Base-by-base conservation (phyloP, 2,113 vertebrate genomes). In the Globicephala melas region DNA sequence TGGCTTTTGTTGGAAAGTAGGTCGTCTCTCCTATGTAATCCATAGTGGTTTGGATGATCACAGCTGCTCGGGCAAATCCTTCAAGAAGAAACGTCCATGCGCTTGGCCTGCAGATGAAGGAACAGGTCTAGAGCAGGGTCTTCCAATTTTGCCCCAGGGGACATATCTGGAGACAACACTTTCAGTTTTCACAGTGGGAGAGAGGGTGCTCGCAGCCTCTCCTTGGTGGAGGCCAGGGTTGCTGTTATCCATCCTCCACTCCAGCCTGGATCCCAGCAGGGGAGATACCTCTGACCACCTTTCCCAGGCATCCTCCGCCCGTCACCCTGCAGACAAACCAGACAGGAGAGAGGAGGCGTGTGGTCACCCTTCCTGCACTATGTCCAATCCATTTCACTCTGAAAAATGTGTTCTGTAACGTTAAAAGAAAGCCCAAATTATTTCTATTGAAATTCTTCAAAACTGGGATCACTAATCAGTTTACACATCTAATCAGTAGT, bases 191-290 rank as follows among this genome's bases (percentile, higher is more conserved):
- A 58, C 33, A 10, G 5, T 38, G 11, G 3, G 55, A 17, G 1
- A 31, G 10, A 8, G 13, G 21, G 4, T 36, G 5, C 58, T 33
- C 2, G 0, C 1, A 23, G 47, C 3, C 2, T n/a, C 79, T 83
- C 4, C 3, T 1, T 36, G 10, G 36, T 2, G 14, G 38, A 67
- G 21, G 21, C 38, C 44, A 4, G 13, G 23, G 25, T 20, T 26
- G 7, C 9, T 13, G 11, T 13, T 25, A 38, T 58, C 5, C 5
- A 3, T 18, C 13, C 41, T 31, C n/a, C 3, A 5, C 26, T n/a
- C 20, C 26, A 44, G 26, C 38, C 25, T 68, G 8, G 71, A 13
- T 50, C 36, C 58, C 21, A 33, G 41, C 13, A 14, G 73, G 21
- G 25, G 70, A 31, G 7, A 12, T 6, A 8, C 31, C 21, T 47